phyloP scores from a whole-genome alignment of 2,797 vertebrate genomes.

The Vespertilio murinus region DNA sequence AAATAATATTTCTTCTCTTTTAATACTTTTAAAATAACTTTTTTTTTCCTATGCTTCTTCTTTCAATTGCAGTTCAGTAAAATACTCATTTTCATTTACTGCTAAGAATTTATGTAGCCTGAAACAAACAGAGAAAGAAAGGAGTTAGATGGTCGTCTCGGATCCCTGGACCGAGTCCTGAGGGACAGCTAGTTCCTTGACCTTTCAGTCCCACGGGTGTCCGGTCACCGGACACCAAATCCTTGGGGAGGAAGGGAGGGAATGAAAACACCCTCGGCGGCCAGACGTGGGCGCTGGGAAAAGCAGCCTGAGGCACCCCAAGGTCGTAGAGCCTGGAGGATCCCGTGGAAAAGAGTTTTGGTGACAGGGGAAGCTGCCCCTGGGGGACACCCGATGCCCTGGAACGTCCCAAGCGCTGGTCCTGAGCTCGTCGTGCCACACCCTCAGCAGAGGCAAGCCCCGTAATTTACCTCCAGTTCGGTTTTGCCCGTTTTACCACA shows the following conservation, averaged over 20 bases:
- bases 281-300: neutral
- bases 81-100: slow-evolving; percentile 86
- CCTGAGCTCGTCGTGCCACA: neutral
- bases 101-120: slow-evolving; percentile 89
- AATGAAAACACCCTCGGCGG: neutral
- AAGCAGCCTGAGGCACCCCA: neutral
- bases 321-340: neutral
- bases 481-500: neutral
- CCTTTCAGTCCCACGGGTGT: neutral
- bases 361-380: neutral
- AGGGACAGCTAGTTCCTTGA: neutral
- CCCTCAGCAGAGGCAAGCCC: neutral
- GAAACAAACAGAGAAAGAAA: slow-evolving; percentile 68
- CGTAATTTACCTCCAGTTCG: neutral
- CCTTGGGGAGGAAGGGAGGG: neutral
- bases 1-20: slow-evolving; percentile 83
- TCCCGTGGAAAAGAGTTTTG: neutral
- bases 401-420: neutral
- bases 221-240: neutral
- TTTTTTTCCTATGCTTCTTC: slow-evolving; percentile 82
- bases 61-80: slow-evolving; percentile 85
- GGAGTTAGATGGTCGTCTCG: slow-evolving; percentile 36
- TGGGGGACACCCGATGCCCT: neutral
- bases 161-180: neutral
- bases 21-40: slow-evolving; percentile 82